Evolutionary conservation across 1,140 invertebrate species (phyloP).

Genomic region (Drosophila ercepeae): DNA sequence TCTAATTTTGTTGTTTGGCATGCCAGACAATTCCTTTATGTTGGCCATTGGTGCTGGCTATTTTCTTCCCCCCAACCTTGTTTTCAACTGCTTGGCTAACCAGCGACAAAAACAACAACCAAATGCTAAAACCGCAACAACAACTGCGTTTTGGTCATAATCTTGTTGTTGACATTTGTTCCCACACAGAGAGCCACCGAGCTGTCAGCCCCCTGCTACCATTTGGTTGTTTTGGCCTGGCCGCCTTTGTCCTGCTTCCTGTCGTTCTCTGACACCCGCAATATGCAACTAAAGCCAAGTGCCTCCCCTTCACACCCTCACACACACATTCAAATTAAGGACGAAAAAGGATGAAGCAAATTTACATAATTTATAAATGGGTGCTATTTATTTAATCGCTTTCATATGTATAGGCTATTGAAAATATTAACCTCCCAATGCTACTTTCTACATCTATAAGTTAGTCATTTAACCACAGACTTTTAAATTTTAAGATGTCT

Average conservation of each 20-base stretch:
- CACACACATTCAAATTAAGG: slow-evolving; percentile 11
- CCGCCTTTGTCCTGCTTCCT: background rate
- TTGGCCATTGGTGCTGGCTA: slow-evolving; percentile 39
- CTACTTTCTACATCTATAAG: no score
- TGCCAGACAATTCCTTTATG: slow-evolving; percentile 37
- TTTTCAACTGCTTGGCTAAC: slow-evolving; percentile 66
- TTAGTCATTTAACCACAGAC: background rate
- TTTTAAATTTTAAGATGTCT: no score
- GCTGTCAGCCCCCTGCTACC: slow-evolving; percentile 38
- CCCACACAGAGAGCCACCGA: slow-evolving; percentile 50
- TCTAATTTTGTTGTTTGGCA: slow-evolving; percentile 47
- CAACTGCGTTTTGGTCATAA: slow-evolving; percentile 58
- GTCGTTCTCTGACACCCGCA: slow-evolving; percentile 35
- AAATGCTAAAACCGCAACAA: slow-evolving; percentile 21
- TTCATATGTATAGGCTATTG: background rate
- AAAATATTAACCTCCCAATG: background rate
- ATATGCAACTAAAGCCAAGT: slow-evolving; percentile 47
- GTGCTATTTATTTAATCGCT: background rate
- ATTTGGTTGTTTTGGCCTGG: background rate
- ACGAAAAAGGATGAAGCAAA: background rate
- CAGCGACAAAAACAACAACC: slow-evolving; percentile 26
- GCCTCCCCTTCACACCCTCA: slow-evolving; percentile 14
- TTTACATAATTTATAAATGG: background rate
- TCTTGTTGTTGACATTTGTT: slow-evolving; percentile 71
- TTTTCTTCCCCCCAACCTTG: slow-evolving; percentile 42